These are phyloP conservation scores for Tauraco erythrolophus DNA, from an alignment of 2,113 vertebrate species.

Conservation along the genomic window DNA sequence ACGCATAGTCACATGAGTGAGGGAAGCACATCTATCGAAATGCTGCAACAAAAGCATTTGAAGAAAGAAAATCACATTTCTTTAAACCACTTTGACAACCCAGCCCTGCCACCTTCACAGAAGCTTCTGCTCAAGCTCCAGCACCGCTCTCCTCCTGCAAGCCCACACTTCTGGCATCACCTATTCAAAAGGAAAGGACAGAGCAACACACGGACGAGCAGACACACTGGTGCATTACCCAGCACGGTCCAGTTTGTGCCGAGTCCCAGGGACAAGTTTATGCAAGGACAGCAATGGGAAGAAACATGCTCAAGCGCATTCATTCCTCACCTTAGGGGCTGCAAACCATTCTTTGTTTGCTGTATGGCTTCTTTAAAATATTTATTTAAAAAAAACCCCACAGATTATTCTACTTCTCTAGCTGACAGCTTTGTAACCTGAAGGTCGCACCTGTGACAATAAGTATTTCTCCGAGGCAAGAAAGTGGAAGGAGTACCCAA, in stretches of 20 bases:
- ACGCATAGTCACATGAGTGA: background rate
- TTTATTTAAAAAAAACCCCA: background rate
- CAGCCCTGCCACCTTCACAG: background rate
- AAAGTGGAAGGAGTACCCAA: background rate
- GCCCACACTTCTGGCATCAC: background rate
- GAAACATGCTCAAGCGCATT: rapidly evolving
- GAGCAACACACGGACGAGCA: rapidly evolving
- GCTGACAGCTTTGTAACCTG: background rate
- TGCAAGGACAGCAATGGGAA: background rate
- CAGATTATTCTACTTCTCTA: background rate
- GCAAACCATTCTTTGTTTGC: background rate
- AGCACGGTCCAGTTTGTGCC: rapidly evolving
- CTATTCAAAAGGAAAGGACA: background rate
- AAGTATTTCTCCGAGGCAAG: background rate
- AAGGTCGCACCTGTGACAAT: background rate
- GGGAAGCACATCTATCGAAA: background rate
- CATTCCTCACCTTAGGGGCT: background rate
- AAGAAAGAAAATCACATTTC: background rate
- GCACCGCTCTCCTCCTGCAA: background rate
- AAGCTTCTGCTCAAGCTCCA: background rate
- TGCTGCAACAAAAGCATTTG: background rate
- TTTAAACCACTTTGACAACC: background rate
- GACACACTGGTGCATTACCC: background rate
- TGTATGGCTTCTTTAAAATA: background rate
- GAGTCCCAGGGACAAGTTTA: background rate